These are phyloP conservation scores for Caenorhabditis doughertyi DNA, from an alignment of 2,888 invertebrate species.

Conservation along the genomic window DNA sequence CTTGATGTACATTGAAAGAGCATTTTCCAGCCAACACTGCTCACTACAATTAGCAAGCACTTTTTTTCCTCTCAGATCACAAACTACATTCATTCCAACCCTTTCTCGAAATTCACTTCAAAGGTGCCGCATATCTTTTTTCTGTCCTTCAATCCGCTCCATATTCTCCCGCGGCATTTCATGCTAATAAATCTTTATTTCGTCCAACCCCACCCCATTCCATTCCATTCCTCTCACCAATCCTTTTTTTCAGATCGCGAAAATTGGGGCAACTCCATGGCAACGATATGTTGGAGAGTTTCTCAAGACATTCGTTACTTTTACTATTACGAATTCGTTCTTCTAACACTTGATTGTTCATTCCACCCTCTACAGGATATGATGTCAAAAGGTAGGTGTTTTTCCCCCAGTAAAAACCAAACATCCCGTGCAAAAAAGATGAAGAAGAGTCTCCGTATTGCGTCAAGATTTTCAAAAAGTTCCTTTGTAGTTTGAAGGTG, in stretches of 20 bases:
- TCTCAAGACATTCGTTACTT: neutral
- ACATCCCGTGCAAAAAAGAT: constrained; percentile 16
- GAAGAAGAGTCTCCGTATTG: neutral
- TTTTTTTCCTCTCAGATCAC: no score
- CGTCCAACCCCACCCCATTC: neutral
- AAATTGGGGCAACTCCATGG: constrained; percentile 21
- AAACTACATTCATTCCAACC: no score
- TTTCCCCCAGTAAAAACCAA: neutral
- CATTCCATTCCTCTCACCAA: neutral
- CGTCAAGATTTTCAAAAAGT: constrained; percentile 5
- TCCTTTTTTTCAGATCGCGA: constrained; percentile 10
- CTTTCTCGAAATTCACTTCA: no score
- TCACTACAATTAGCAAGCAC: no score
- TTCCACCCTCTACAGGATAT: neutral
- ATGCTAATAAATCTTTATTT: neutral
- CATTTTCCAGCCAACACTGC: no score
- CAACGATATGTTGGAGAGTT: constrained; percentile 28
- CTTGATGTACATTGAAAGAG: no score
- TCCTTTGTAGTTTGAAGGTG: constrained; percentile 32
- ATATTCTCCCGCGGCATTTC: neutral
- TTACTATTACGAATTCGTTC: neutral
- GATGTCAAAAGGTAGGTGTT: neutral
- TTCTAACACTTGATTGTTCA: neutral
- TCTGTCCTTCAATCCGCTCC: neutral
- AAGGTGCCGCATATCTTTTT: neutral